Evolutionary conservation across 2,888 invertebrate species (phyloP).

Genomic region (Dryadula phaetusa): DNA sequence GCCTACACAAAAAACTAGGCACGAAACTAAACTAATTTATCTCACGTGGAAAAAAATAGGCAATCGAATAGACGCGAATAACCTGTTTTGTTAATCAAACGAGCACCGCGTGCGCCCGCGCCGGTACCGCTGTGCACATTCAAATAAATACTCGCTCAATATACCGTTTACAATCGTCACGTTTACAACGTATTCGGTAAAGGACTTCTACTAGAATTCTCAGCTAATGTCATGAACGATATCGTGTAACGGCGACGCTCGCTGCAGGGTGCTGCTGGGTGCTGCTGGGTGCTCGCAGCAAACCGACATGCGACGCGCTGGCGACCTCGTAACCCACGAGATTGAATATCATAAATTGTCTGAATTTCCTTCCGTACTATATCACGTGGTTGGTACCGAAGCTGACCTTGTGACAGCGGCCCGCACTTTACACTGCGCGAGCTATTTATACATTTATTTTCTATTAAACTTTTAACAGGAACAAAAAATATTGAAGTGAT

Average conservation of each 20-base stretch:
- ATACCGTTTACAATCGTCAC: too few species aligned
- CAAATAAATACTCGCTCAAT: background rate
- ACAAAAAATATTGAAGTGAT: background rate
- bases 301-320: background rate
- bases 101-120: background rate
- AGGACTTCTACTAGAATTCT: too few species aligned
- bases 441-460: background rate
- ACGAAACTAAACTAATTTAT: slow-evolving; percentile 15
- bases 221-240: too few species aligned
- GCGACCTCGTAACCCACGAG: background rate
- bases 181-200: background rate
- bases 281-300: too few species aligned
- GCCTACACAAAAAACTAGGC: slow-evolving; percentile 30
- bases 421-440: background rate
- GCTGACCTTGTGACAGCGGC: slow-evolving; percentile 1
- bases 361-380: background rate
- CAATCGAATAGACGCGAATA: slow-evolving; percentile 22
- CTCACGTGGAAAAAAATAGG: slow-evolving; percentile 7
- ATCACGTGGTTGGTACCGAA: background rate
- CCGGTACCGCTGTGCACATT: too few species aligned
- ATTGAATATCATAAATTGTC: background rate
- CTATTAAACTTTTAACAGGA: background rate
- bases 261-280: too few species aligned
- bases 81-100: slow-evolving; percentile 24
- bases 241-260: background rate